Evolutionary conservation across 2,113 vertebrate genomes (phyloP), one percentile per base, ranked within the genome.

Genomic region (Halichoeres trimaculatus): DNA sequence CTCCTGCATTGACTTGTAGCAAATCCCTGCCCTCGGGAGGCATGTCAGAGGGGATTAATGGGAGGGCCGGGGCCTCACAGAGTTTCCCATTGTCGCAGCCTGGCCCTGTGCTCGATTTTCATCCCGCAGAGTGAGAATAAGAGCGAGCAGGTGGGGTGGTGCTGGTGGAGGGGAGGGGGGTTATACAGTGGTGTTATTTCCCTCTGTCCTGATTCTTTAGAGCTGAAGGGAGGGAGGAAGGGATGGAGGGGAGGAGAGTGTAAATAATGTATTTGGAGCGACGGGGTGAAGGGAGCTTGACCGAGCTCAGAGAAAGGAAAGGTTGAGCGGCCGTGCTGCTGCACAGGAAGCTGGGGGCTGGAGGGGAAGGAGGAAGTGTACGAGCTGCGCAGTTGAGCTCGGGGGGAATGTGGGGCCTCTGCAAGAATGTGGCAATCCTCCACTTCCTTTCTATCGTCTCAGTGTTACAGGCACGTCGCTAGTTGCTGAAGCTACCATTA

Each of bases 1-100:
- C 89, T 93, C 93, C 91, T 93, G 94, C 91, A 90, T 92, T 35
- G 60, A 93, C 94, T 93, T 92, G 94, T 93, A 95, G 94, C 93
- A 94, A 92, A 92, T 90, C 90, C 85, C 85, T 84, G 91, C 93
- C 94, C 90, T 90, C 80, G 72, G 94, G 93, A 95, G 84, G 92
- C 93, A 92, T 91, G 88, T 93, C 91, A 78, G 86, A 87, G 88
- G 92, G 93, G 92, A 93, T 93, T 94, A 91, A 89, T 91, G 88
- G 87, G n/a, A 85, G 89, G 81, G 89, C 58, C 69, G 71, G 91
- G 91, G 85, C 85, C 89, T 91, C 92, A 87, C 83, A 76, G 88
- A 91, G 88, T 92, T 94, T 93, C 91, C 92, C 93, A 87, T 91
- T 94, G 94, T 94, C 91, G 88, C 89, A 89, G 78, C 66, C 75